Evolutionary conservation across 2,888 invertebrate species (phyloP), one percentile per base, ranked within the genome.

Genomic region (Euspilapteryx auroguttella): DNA sequence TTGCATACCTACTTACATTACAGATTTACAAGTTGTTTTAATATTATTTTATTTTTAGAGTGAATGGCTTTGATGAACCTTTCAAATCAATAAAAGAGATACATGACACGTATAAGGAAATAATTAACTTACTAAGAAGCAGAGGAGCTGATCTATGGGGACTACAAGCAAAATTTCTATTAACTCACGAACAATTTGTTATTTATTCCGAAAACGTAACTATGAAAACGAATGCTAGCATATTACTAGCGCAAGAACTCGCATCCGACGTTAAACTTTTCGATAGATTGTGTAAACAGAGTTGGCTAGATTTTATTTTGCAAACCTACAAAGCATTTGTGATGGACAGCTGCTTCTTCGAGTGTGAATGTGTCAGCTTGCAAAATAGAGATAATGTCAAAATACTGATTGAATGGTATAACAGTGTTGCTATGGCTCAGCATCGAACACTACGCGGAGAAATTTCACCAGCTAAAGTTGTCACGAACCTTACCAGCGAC

Each of bases 251-350:
- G 2, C 41, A 46, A 38, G 47, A 62, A 37, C 47, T 73, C 4
- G 28, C 57, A 32, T 37, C 35, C 9, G 50, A 73, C 36, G 28
- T 37, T 2, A 33, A 36, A 13, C 44, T 66, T 33, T 75, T 51
- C 37, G 37, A 58, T 14, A 55, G 71, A 38, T 41, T 73, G 21
- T 64, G 52, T 35, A 75, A 71, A 41, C 75, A 73, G 45, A 65
- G 68, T 34, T 85, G 84, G 84, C 40, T 83, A 11, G 84, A 84
- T 43, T 54, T 84, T 20, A 61, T 82, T 38, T 47, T 83, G 30
- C 82, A 83, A 51, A 79, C 76, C 24, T 83, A 79, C 40, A 83
- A 82, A 52, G 68, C 75, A 12, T 76, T 81, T 24, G 51, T 80
- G 4, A 51, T 81, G 42, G 63, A 63, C 9, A 61, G 71, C 37